Conservation (phyloP, 1,140 invertebrate species). For the Hycleus cichorii region DNA sequence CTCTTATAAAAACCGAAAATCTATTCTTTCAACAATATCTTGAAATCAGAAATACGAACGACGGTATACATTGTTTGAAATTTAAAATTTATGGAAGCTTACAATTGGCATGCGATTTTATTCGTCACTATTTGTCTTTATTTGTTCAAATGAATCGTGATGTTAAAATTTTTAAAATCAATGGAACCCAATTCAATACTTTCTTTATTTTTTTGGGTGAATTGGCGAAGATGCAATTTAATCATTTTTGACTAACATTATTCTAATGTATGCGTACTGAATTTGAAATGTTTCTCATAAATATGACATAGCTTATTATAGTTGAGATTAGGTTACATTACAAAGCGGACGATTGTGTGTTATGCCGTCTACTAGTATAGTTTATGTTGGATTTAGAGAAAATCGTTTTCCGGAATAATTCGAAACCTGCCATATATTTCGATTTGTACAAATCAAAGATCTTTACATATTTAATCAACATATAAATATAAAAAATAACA, state of each 20-base stretch:
- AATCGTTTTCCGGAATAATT: conserved; percentile 16
- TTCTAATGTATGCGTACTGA: conserved; percentile 15
- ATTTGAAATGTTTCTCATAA: conserved; percentile 15
- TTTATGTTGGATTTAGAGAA: conserved; percentile 15
- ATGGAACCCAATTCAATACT: too few species aligned
- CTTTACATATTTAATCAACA: neutral
- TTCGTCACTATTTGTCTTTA: too few species aligned
- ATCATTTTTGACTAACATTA: conserved; percentile 6
- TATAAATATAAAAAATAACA: too few species aligned
- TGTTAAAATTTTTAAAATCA: neutral
- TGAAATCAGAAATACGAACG: too few species aligned
- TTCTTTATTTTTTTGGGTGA: too few species aligned
- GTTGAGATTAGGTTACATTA: conserved; percentile 12
- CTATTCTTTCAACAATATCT: too few species aligned
- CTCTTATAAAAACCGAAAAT: too few species aligned
- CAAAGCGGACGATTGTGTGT: conserved; percentile 4
- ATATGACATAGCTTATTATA: conserved; percentile 15
- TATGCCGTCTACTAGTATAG: conserved; percentile 13
- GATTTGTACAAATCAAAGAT: conserved; percentile 9
- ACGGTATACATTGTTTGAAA: too few species aligned
- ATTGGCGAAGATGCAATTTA: conserved; percentile 4
- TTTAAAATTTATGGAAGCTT: too few species aligned
- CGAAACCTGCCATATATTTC: conserved; percentile 10
- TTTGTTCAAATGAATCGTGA: conserved; percentile 1
- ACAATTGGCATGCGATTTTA: too few species aligned